A percentile compares a stretch with the other conserved stretches of the same genome.
These are phyloP conservation scores for Lysandra coridon DNA, from an alignment of 2,888 invertebrate genomes.

Conservation along the genomic window DNA sequence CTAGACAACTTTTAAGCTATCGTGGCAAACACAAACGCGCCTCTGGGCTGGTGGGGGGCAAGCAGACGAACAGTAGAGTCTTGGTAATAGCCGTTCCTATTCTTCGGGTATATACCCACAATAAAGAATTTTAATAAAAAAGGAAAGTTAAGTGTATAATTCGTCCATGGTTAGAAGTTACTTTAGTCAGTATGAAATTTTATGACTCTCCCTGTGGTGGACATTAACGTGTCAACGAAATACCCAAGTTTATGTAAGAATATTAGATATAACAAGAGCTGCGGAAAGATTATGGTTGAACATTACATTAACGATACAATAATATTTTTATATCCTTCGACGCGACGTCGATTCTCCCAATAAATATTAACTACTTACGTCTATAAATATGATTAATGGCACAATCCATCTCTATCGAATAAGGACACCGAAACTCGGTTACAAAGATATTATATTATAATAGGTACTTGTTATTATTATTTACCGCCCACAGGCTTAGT, in stretches of 20 bases:
- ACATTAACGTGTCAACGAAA: not conserved
- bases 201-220: not conserved
- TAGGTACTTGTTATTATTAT: not conserved
- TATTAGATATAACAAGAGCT: not conserved
- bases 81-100: too few species aligned
- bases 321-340: conserved; percentile 9
- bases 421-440: not conserved
- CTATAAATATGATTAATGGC: conserved; percentile 17
- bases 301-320: conserved; percentile 10
- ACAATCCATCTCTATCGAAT: conserved; percentile 12
- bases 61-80: too few species aligned
- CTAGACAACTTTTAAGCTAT: too few species aligned
- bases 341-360: not conserved
- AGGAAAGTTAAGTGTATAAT: too few species aligned
- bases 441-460: not conserved
- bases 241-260: not conserved
- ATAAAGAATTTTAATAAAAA: too few species aligned
- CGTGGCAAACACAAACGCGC: too few species aligned
- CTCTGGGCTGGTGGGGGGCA: too few species aligned
- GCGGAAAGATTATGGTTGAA: not conserved
- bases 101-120: too few species aligned
- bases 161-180: too few species aligned
- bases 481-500: not conserved
- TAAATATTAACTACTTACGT: conserved; percentile 18
- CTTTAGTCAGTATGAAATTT: not conserved